A percentile compares a stretch with the other conserved stretches of the same genome.
Conservation (phyloP, 2,113 vertebrate genomes). For the Grammomys surdaster region DNA sequence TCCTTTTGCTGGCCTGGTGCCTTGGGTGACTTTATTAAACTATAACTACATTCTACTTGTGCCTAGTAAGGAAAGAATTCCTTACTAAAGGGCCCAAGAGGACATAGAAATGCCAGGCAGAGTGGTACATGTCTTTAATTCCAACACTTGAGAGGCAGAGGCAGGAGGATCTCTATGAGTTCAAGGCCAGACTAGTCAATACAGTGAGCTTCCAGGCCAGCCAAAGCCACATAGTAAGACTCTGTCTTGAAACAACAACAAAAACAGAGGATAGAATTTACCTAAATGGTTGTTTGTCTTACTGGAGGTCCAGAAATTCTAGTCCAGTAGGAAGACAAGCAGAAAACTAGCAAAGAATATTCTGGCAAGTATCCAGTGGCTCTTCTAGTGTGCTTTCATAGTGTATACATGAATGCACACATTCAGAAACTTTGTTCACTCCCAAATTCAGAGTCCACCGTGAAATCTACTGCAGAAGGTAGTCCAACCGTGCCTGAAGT, state of each 20-base stretch:
- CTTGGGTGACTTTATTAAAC: neutral
- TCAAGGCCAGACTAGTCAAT: neutral
- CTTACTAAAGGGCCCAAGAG: fast-evolving
- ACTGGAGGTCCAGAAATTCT: neutral
- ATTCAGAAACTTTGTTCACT: neutral
- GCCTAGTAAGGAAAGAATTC: neutral
- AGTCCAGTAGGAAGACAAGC: neutral
- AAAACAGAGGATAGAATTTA: neutral
- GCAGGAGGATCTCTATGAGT: neutral
- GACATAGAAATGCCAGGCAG: neutral
- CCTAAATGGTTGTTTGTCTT: neutral
- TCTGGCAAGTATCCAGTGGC: neutral
- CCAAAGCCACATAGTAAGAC: neutral
- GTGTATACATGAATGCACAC: neutral
- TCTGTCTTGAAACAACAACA: neutral
- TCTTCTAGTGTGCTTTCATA: too few relatives aligned
- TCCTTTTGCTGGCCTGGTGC: neutral
- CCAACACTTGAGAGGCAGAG: neutral
- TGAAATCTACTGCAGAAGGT: neutral
- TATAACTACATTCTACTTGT: neutral
- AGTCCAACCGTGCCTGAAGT: neutral
- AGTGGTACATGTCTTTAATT: neutral
- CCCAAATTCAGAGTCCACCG: neutral
- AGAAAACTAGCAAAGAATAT: neutral
- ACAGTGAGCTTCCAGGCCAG: neutral